Evolutionary conservation across 2,113 vertebrate species (phyloP).

Genomic region (Plecturocebus donacophilus): DNA sequence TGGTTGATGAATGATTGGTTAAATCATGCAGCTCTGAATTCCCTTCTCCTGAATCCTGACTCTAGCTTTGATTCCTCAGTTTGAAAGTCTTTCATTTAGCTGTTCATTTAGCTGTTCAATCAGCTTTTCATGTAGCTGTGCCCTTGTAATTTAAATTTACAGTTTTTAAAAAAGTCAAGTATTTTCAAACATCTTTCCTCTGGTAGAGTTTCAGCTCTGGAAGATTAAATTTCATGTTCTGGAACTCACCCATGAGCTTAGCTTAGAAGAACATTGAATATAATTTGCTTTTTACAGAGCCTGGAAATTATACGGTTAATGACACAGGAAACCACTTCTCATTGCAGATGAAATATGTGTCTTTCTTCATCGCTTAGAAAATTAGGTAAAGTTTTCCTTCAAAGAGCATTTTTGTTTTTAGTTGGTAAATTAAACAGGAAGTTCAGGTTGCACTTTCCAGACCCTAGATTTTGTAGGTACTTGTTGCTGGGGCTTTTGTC

Average conservation of each 20-base stretch:
- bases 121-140: background rate
- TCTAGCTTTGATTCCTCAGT: background rate
- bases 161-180: background rate
- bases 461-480: background rate
- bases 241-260: background rate
- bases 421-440: background rate
- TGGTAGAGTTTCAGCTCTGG: background rate
- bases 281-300: background rate
- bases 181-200: background rate
- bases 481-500: background rate
- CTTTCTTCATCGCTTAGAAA: background rate
- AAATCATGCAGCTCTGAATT: background rate
- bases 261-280: background rate
- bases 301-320: background rate
- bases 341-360: background rate
- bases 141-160: background rate
- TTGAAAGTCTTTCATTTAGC: background rate
- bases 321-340: background rate
- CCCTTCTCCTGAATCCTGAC: background rate
- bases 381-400: background rate
- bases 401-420: background rate
- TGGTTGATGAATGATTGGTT: background rate
- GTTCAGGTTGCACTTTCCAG: background rate
- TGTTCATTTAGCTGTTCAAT: background rate
- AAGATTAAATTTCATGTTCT: slow-evolving; percentile 5